A percentile compares a stretch with the other conserved stretches of the same genome.
phyloP scores from a whole-genome alignment of 1,140 invertebrate genomes.

The Dendroctonus valens region DNA sequence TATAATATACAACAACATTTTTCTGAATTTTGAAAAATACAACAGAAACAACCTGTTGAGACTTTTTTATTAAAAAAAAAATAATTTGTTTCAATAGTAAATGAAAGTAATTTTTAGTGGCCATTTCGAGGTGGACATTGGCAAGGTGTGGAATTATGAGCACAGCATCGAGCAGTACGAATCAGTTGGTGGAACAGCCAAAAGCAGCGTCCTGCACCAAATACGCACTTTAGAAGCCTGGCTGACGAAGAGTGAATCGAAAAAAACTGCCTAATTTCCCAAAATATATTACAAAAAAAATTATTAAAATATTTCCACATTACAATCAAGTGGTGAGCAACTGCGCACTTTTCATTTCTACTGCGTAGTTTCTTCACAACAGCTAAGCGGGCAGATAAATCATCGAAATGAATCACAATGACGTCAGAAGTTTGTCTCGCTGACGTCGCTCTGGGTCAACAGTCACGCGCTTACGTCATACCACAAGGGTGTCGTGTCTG shows the following conservation, averaged over 20 bases:
- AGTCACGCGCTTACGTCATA: constrained; percentile 32
- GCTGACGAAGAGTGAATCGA: constrained; percentile 14
- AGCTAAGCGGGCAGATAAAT: too few species aligned
- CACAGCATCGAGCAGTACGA: constrained; percentile 61
- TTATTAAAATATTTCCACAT: background rate
- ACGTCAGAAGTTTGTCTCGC: constrained; percentile 25
- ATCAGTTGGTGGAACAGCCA: constrained; percentile 55
- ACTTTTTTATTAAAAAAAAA: background rate
- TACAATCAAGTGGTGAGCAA: background rate
- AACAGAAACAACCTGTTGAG: too few species aligned
- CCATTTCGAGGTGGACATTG: constrained; percentile 54
- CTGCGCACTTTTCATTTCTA: background rate
- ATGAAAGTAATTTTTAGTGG: constrained; percentile 38
- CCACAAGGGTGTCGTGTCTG: constrained; percentile 12
- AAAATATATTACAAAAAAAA: background rate
- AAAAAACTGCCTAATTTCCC: background rate
- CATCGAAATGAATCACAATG: constrained; percentile 29
- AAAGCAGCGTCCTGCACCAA: constrained; percentile 44
- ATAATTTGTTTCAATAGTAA: background rate
- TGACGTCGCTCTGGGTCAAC: constrained; percentile 29
- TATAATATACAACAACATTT: too few species aligned
- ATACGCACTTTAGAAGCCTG: constrained; percentile 38
- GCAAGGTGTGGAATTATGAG: constrained; percentile 58
- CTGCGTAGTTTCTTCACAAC: constrained; percentile 3
- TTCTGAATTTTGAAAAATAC: too few species aligned